Evolutionary conservation across 2,113 vertebrate genomes (phyloP), one percentile per base, ranked within the genome.

Genomic region (Semnornis frantzii): DNA sequence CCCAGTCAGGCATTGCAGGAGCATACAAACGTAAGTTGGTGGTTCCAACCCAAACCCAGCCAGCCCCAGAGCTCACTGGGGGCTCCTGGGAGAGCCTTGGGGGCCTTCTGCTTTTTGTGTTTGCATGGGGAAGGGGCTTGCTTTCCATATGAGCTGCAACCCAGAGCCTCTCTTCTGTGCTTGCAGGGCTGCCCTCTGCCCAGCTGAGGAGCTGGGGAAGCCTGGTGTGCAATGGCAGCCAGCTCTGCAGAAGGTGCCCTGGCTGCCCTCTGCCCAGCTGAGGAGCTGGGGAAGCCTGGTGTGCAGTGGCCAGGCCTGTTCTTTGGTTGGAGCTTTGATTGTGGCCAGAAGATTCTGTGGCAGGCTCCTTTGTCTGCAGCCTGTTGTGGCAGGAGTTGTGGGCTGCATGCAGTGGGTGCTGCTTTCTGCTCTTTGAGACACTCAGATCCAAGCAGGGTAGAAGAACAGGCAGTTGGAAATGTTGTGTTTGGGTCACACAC

Each of bases 1-100:
- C 98, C 3, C 98, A 99, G 77, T 98, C 98, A 2, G 98, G 98
- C 91, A 98, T 99, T 95, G 95, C 98, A 54, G 99, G 99, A 85
- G 94, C 97, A 0, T 99, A 99, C 93, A 98, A 98, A 97, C 98
- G 98, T 99, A 98, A 98, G 98, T 98, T 74, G 52, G 55, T 19
- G 12, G 54, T 69, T 77, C 89, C 55, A 87, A 37, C 27, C 13
- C 58, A 52, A 78, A 0, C 31, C 14, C 31, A 27, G 5, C 12
- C 37, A 52, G 6, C 37, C n/a, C n/a, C 84, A 55, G 84, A 75
- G 54, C 52, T 28, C 58, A 74, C 54, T 58, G 69, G 60, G 7
- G 1, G 2, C 37, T 50, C 17, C 62, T 62, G 78, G 83, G 42
- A 68, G 75, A 50, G 0, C 1, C 17, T 7, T 72, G 63, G 44